phyloP scores from a whole-genome alignment of 2,888 invertebrate species.

The Thumatha senex region DNA sequence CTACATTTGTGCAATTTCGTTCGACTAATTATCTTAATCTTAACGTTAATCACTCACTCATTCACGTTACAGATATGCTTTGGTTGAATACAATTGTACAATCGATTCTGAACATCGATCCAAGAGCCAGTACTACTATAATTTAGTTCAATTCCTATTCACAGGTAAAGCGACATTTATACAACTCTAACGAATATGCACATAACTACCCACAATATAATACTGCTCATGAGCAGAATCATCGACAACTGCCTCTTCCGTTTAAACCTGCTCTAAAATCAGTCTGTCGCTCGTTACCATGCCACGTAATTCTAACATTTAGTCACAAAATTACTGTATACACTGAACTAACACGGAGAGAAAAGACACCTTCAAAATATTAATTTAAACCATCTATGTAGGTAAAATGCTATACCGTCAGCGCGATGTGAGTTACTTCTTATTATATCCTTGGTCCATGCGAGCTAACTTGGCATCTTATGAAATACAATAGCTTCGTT shows the following conservation, averaged over 20 bases:
- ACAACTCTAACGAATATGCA: constrained; percentile 19
- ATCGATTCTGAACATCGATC: not conserved
- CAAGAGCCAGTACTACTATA: constrained; percentile 4
- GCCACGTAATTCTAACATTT: constrained; percentile 63
- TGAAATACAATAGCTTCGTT: constrained; percentile 54
- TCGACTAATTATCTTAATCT: not conserved
- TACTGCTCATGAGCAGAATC: constrained; percentile 61
- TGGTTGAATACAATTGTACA: constrained; percentile 16
- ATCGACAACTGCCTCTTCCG: constrained; percentile 27
- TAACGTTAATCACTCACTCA: constrained; percentile 15
- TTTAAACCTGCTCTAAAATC: constrained; percentile 62
- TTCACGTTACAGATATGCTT: constrained; percentile 25
- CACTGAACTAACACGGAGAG: constrained; percentile 72
- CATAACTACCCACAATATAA: constrained; percentile 60
- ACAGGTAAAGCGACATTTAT: constrained; percentile 3
- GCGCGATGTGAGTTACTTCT: constrained; percentile 76
- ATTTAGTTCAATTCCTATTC: constrained; percentile 11
- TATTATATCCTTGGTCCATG: constrained; percentile 79
- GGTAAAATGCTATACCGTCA: constrained; percentile 66
- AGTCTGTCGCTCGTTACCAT: constrained; percentile 68
- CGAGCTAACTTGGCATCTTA: constrained; percentile 79
- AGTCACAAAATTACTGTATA: constrained; percentile 77
- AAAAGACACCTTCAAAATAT: constrained; percentile 66
- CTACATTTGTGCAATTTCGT: not conserved
- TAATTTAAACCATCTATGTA: constrained; percentile 31